Evolutionary conservation across 2,888 invertebrate genomes (phyloP).

Genomic region (Chesias legatella): DNA sequence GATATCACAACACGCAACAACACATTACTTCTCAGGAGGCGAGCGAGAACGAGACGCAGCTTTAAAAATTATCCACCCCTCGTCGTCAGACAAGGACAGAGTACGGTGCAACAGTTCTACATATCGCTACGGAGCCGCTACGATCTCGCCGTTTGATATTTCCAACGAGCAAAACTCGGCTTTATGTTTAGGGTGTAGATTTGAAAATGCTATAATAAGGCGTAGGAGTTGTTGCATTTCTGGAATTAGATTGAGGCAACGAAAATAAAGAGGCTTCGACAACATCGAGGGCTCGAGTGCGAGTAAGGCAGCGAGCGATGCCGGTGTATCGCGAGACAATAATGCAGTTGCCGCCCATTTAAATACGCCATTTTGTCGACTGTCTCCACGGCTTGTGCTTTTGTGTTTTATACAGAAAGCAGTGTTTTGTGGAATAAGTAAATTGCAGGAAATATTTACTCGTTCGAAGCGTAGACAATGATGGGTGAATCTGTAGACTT

Average conservation of each 20-base stretch:
- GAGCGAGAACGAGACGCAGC: conserved; percentile 58
- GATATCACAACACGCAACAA: conserved; percentile 82
- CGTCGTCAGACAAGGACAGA: conserved; percentile 53
- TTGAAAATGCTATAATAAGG: conserved; percentile 23
- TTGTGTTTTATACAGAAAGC: conserved; percentile 70
- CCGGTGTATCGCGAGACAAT: conserved; percentile 56
- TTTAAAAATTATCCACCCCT: conserved; percentile 59
- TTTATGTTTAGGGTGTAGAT: conserved; percentile 27
- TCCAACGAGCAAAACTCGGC: conserved; percentile 25
- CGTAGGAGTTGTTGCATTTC: conserved; percentile 42
- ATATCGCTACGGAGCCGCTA: conserved; percentile 44
- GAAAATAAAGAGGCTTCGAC: conserved; percentile 54
- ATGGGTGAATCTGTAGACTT: conserved; percentile 24
- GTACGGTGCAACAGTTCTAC: conserved; percentile 67
- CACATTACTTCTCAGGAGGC: conserved; percentile 76
- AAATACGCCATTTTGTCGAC: conserved; percentile 80
- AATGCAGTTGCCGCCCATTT: conserved; percentile 78
- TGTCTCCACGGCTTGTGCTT: conserved; percentile 65
- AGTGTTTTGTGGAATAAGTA: conserved; percentile 70
- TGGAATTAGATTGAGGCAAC: conserved; percentile 41
- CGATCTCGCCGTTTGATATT: conserved; percentile 33
- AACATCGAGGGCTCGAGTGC: conserved; percentile 40
- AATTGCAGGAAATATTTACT: conserved; percentile 76
- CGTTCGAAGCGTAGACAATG: conserved; percentile 52
- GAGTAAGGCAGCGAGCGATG: conserved; percentile 51